Conservation (phyloP, 1,140 invertebrate genomes). For the Phymastichus coffea region DNA sequence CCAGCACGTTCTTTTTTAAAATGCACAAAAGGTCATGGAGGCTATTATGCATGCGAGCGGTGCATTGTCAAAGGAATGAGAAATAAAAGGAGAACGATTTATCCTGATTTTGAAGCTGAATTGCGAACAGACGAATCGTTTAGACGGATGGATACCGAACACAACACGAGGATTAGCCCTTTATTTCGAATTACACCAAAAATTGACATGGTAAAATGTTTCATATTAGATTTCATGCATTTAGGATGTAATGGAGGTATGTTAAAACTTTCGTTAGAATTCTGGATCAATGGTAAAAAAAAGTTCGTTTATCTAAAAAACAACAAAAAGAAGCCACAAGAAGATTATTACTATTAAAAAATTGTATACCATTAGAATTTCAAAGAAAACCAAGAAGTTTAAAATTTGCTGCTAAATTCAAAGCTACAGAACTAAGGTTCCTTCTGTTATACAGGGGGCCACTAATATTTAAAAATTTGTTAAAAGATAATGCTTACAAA, state of each 20-base stretch:
- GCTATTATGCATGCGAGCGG: conserved; percentile 27
- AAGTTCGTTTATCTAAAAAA: background rate
- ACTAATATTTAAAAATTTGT: background rate
- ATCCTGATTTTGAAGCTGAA: background rate
- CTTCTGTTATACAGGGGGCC: conserved; percentile 8
- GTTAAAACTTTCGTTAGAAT: conserved; percentile 18
- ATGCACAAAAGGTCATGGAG: too few species aligned
- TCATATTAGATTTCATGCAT: conserved; percentile 24
- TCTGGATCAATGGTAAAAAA: conserved; percentile 13
- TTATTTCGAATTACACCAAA: conserved; percentile 1
- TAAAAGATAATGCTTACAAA: too few species aligned
- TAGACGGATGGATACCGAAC: background rate
- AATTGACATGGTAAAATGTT: conserved; percentile 11
- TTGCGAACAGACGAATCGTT: conserved; percentile 18
- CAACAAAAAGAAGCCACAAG: background rate
- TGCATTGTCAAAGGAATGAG: conserved; percentile 8
- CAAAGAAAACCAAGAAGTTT: too few species aligned
- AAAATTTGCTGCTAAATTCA: background rate
- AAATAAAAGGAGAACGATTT: conserved; percentile 19
- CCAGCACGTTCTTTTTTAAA: too few species aligned
- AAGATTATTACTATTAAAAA: conserved; percentile 14
- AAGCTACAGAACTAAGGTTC: conserved; percentile 5
- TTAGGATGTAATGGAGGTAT: conserved; percentile 16
- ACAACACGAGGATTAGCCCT: conserved; percentile 11
- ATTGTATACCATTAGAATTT: conserved; percentile 16